Base-by-base conservation (phyloP, 2,113 vertebrate species). In the Cairina moschata region DNA sequence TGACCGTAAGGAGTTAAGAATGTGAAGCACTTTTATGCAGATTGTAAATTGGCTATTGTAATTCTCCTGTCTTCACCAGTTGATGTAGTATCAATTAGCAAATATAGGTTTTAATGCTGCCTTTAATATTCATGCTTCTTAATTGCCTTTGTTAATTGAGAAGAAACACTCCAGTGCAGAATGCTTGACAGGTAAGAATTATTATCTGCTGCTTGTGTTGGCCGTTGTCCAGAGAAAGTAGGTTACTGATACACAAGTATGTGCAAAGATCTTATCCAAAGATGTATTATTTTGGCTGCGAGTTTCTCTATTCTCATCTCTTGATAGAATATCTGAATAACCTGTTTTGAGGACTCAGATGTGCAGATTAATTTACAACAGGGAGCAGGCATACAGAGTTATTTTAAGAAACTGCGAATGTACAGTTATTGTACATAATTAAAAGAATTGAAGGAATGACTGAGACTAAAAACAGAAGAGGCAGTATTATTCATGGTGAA, bases 51-150 rank as follows among this genome's bases (percentile, higher is more conserved):
- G 85, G 46, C 76, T 91, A 28, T 66, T 96, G 78, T 95, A 90
- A 88, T 94, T 95, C 71, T 90, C 52, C 76, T 95, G 88, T 94
- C 95, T 93, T 93, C 79, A 72, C 34, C n/a, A 90, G 81, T 74
- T 97, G 93, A 95, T 95, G 82, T 89, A 95, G 79, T 95, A 87
- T 93, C 91, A 96, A 97, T 97, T 97, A 97, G 63, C 87, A 96
- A 97, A 96, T 97, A 97, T 31, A 96, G 89, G 82, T 91, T 96
- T 97, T 96, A 96, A 93, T 95, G 76, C 83, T 94, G 65, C 68
- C 59, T 97, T 96, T 97, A 97, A 97, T 97, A 97, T 98, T 97
- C 88, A 97, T 97, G 95, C 95, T 96, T 97, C 95, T 91, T 97
- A 97, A 97, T 98, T 96, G 96, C 91, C 90, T 97, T 96, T 97